phyloP scores from a whole-genome alignment of 2,888 invertebrate species.

The Lasioglossum figueresi region DNA sequence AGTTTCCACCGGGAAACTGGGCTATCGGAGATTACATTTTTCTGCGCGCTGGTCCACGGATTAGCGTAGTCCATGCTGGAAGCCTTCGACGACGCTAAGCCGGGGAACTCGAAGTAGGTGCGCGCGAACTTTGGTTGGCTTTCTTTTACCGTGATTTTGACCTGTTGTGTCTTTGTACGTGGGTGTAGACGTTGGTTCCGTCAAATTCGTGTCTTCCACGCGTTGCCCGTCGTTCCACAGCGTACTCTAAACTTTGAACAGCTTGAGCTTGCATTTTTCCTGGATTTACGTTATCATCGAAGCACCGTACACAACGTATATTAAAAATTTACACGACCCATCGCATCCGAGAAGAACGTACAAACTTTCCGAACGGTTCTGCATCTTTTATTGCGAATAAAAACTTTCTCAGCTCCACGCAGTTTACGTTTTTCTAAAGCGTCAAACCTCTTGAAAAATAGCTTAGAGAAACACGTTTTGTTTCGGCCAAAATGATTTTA shows the following conservation, averaged over 20 bases:
- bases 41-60: background rate
- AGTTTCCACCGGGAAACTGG: conserved; percentile 6
- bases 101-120: background rate
- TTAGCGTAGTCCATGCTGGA: background rate
- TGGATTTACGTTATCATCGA: background rate
- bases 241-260: background rate
- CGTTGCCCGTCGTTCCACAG: too few relatives aligned
- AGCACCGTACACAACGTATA: background rate
- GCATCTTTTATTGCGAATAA: background rate
- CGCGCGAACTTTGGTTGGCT: background rate
- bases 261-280: background rate
- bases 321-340: background rate
- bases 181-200: background rate
- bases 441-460: too few relatives aligned
- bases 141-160: background rate
- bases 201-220: too few relatives aligned
- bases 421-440: background rate
- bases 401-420: background rate
- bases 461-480: too few relatives aligned
- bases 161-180: background rate
- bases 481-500: too few relatives aligned
- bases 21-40: conserved; percentile 13
- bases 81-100: background rate
- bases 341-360: background rate
- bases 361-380: background rate